These are phyloP conservation scores for Dorcus hopei DNA, from an alignment of 2,888 invertebrate genomes.

Conservation along the genomic window DNA sequence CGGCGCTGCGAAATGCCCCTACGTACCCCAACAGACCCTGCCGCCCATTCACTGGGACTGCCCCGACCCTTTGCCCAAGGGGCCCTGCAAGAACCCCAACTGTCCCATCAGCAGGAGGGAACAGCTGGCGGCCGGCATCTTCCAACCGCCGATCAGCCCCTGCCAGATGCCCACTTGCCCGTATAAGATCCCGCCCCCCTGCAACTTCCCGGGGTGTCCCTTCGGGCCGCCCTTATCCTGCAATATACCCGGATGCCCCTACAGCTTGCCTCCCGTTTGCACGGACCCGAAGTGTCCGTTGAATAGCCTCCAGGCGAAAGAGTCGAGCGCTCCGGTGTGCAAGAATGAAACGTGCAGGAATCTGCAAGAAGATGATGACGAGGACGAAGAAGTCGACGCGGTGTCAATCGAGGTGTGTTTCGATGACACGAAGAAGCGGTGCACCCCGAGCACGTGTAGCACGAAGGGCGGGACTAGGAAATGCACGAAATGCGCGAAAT, in stretches of 20 bases:
- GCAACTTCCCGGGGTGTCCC: constrained; percentile 29
- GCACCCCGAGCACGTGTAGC: constrained; percentile 7
- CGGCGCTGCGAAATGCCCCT: constrained; percentile 38
- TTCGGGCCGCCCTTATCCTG: constrained; percentile 18
- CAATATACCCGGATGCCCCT: constrained; percentile 17
- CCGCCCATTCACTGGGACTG: constrained; percentile 50
- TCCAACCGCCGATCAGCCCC: constrained; percentile 33
- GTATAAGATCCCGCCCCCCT: constrained; percentile 36
- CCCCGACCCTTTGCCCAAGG: constrained; percentile 46
- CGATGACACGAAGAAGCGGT: constrained; percentile 1
- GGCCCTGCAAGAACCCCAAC: constrained; percentile 42
- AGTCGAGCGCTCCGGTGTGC: constrained; percentile 4
- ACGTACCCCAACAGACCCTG: constrained; percentile 30
- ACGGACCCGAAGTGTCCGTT: constrained; percentile 24
- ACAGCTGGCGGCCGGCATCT: constrained; percentile 31
- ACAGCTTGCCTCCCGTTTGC: constrained; percentile 20
- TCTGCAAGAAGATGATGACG: too few species aligned
- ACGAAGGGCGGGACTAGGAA: constrained; percentile 8
- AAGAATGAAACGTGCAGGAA: constrained; percentile 18
- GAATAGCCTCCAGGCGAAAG: constrained; percentile 6
- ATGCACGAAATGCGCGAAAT: constrained; percentile 3
- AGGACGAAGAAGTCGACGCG: too few species aligned
- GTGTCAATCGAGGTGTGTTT: not conserved
- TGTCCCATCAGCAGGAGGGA: constrained; percentile 38
- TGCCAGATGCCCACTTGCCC: constrained; percentile 41